Evolutionary conservation across 2,888 invertebrate species (phyloP), one percentile per base, ranked within the genome.

Genomic region (Rotaria sp.): DNA sequence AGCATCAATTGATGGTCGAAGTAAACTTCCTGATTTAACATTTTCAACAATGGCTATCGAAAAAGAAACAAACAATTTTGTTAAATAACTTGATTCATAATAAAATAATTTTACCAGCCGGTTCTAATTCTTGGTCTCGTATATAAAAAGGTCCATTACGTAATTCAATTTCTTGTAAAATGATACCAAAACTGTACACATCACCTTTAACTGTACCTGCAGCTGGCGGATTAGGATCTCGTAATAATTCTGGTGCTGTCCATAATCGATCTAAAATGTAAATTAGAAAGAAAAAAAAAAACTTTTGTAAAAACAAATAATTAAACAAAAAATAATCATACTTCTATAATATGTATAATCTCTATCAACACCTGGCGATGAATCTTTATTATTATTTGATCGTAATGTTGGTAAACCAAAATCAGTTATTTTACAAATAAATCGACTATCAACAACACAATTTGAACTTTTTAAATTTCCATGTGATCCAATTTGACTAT

Each of bases 391-490:
- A 3, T 7, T 26, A 45, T 80, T 45, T n/a, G 80, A n/a, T 21
- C 80, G 26, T 75, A 99, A 91, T 75, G 93, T 94, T 89, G 95
- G 94, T 1, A 99, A 92, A 2, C 99, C 99, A 89, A 98, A 99
- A 92, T 98, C 98, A 0, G 97, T 95, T 87, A 99, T 95, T 93
- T 97, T 97, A 85, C 98, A 92, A 1, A 97, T 97, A 91, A 98
- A 99, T 55, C 98, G 93, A 59, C 96, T 96, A 91, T 99, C 98
- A 1, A 99, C 97, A 1, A 99, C 95, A 91, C 99, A 99, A 92
- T 99, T 99, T 87, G 96, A 95, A 0, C 97, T 97, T 90, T 97
- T 98, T 86, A 99, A 92, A 89, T 95, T 94, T 0, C 98, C 98
- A 90, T 99, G 99, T 7, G 95, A 95, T 88, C 94, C 94, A 57